phyloP scores from a whole-genome alignment of 2,797 vertebrate genomes.

The Diplodus puntazzo region DNA sequence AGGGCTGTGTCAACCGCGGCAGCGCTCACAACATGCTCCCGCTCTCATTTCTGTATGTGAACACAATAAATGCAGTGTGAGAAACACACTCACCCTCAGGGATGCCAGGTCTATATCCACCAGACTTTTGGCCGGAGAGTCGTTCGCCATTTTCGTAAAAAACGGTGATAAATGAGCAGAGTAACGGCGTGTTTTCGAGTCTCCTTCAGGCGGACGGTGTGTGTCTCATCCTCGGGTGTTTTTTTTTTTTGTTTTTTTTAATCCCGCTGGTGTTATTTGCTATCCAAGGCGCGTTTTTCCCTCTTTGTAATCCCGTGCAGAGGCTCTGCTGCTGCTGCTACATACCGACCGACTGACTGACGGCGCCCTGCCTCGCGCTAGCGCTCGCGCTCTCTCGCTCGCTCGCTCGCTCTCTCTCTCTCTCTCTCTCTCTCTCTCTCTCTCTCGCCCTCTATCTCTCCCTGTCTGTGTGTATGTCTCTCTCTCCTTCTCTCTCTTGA shows the following conservation, averaged over 20 bases:
- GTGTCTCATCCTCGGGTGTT: conserved; percentile 80
- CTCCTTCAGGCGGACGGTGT: conserved; percentile 66
- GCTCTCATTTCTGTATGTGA: background rate
- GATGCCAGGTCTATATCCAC: conserved; percentile 98
- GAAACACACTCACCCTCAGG: conserved; percentile 89
- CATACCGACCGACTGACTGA: conserved; percentile 82
- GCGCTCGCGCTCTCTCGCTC: background rate
- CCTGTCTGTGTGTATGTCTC: conserved; percentile 18
- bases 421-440: background rate
- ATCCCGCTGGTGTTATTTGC: conserved; percentile 43
- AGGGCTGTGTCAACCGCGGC: conserved; percentile 59
- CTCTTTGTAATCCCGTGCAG: conserved; percentile 60
- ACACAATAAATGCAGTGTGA: accelerated
- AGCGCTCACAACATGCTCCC: too few species aligned
- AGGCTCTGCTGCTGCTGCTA: conserved; percentile 79
- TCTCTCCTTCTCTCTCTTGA: conserved; percentile 16
- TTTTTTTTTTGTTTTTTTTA: conserved; percentile 9
- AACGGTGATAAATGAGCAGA: conserved; percentile 55
- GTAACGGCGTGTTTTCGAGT: conserved; percentile 33
- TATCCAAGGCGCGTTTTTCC: conserved; percentile 54
- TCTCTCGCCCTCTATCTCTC: background rate
- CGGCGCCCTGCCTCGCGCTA: conserved; percentile 1
- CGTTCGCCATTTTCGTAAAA: conserved; percentile 94
- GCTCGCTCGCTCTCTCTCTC: conserved; percentile 18
- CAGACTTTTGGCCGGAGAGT: conserved; percentile 97